These are phyloP conservation scores for Enteromius afrohamiltoni DNA, from an alignment of 2,797 vertebrate species.

Conservation along the genomic window DNA sequence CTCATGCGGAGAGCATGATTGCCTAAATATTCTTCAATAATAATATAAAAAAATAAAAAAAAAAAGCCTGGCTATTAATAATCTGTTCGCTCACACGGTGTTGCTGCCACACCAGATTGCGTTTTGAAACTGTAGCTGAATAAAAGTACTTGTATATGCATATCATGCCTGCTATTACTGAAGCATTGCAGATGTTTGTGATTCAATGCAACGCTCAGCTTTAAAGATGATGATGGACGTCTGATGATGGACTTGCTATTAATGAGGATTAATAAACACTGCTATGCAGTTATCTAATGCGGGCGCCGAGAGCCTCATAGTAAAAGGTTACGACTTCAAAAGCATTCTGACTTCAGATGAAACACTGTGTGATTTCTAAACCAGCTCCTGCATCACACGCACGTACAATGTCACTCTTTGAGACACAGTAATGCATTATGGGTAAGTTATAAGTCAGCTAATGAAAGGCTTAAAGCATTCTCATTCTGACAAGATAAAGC, in stretches of 20 bases:
- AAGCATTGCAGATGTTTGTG: constrained; percentile 1
- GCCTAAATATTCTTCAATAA: constrained; percentile 69
- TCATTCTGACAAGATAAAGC: constrained; percentile 14
- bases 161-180: constrained; percentile 5
- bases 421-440: neutral
- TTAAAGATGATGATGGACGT: constrained; percentile 2
- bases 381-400: neutral
- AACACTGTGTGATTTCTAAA: neutral
- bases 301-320: neutral
- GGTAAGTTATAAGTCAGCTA: neutral
- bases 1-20: constrained; percentile 79
- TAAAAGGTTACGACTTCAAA: constrained; percentile 4
- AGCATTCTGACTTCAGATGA: neutral
- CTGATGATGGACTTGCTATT: neutral
- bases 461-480: constrained; percentile 3
- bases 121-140: constrained; percentile 3
- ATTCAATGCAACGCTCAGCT: constrained; percentile 1
- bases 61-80: constrained; percentile 57
- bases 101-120: constrained; percentile 32
- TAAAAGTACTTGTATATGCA: constrained; percentile 12
- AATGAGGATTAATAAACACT: neutral
- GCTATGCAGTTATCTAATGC: neutral
- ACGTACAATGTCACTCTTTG: neutral
- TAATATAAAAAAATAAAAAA: constrained; percentile 31
- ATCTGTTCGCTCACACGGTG: constrained; percentile 17